Evolutionary conservation across 1,140 invertebrate genomes (phyloP).

Genomic region (Drosophila kanapiae): DNA sequence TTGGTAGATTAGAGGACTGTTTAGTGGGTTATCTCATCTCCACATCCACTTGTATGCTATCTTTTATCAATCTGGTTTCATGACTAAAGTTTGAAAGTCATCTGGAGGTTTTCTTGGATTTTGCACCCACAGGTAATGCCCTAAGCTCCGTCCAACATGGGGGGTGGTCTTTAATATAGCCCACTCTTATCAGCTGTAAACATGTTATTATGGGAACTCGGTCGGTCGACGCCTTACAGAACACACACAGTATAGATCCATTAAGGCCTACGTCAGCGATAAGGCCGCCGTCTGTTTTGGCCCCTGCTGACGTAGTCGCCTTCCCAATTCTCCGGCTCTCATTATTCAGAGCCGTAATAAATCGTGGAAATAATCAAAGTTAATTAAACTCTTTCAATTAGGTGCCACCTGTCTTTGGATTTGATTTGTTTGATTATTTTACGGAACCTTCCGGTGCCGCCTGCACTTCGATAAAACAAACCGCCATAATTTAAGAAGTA

Average conservation of each 20-base stretch:
- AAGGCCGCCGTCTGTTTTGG: slow-evolving; percentile 29
- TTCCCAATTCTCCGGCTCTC: slow-evolving; percentile 6
- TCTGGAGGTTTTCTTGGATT: slow-evolving; percentile 57
- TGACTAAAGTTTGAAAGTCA: slow-evolving; percentile 74
- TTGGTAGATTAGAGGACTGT: slow-evolving; percentile 38
- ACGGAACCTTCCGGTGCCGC: slow-evolving; percentile 16
- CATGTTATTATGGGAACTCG: slow-evolving; percentile 52
- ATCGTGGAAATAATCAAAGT: slow-evolving; percentile 22
- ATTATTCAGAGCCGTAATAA: slow-evolving; percentile 11
- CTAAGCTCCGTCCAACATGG: not conserved
- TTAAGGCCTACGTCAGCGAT: slow-evolving; percentile 55
- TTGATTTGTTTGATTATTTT: slow-evolving; percentile 34
- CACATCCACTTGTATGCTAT: slow-evolving; percentile 33
- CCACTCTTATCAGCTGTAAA: slow-evolving; percentile 67
- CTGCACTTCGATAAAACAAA: slow-evolving; percentile 52
- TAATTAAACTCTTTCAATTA: slow-evolving; percentile 59
- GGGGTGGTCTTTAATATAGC: slow-evolving; percentile 5
- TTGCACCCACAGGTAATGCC: slow-evolving; percentile 25
- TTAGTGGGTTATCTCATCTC: slow-evolving; percentile 47
- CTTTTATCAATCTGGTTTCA: slow-evolving; percentile 27
- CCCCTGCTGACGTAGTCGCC: slow-evolving; percentile 37
- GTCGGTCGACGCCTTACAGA: slow-evolving; percentile 34
- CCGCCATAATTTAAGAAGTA: slow-evolving; percentile 18
- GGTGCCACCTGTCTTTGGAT: slow-evolving; percentile 29
- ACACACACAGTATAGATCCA: slow-evolving; percentile 27